phyloP scores from a whole-genome alignment of 2,113 vertebrate genomes.

The Tympanuchus pallidicinctus region DNA sequence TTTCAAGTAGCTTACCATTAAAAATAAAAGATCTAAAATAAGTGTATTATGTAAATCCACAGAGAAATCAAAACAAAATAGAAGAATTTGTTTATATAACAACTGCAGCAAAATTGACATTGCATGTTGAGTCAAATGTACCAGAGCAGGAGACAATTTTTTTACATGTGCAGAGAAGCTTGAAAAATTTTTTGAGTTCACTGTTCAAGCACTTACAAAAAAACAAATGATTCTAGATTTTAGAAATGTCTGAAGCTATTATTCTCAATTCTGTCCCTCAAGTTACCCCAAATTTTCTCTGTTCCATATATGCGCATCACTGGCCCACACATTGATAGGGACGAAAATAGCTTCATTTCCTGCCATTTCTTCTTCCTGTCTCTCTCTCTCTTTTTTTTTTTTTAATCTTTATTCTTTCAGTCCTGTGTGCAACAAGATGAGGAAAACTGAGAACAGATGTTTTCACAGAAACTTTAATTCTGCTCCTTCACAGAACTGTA shows the following conservation, averaged over 20 bases:
- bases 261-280: constrained; percentile 39
- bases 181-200: constrained; percentile 43
- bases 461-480: neutral
- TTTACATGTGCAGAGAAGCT: constrained; percentile 35
- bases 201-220: constrained; percentile 48
- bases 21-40: neutral
- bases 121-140: constrained; percentile 59
- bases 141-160: constrained; percentile 46
- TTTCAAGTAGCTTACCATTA: neutral
- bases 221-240: constrained; percentile 39
- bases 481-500: neutral
- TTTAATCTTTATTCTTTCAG: neutral
- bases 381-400: neutral
- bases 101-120: constrained; percentile 60
- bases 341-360: neutral
- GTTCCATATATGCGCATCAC: neutral
- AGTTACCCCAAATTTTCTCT: constrained; percentile 32
- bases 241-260: constrained; percentile 38
- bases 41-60: constrained; percentile 23
- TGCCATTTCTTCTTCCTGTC: neutral
- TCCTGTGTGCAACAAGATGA: neutral
- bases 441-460: neutral
- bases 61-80: constrained; percentile 48
- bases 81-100: constrained; percentile 47
- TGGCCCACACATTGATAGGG: neutral